Evolutionary conservation across 1,140 invertebrate genomes (phyloP), one percentile per base, ranked within the genome.

Genomic region (Microvelia longipes): DNA sequence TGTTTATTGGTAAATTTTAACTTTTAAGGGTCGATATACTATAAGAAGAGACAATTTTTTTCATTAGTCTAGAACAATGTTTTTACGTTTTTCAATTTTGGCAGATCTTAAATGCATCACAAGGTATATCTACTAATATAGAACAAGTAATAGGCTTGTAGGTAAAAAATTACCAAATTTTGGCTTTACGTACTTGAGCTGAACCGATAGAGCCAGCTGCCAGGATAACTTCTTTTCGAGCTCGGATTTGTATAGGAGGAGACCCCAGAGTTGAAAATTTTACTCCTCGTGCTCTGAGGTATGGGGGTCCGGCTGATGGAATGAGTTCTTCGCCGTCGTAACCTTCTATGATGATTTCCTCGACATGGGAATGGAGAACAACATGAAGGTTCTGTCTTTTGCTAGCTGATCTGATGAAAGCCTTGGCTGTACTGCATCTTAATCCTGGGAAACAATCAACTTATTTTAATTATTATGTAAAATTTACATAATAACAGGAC

Each of bases 391-490:
- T 91, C 50, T 82, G 81, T 24, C 92, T 82, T 61, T 87, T 81
- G 73, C 85, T 83, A 19, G 88, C 90, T 0, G 94, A 92, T 28
- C 90, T 81, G 0, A 97, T 81, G 79, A 93, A 97, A 0, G 91
- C 93, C 65, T 88, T 83, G 0, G 89, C 85, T 0, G 87, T 85
- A 26, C 75, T 76, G 65, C 75, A 76, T 26, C 75, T 68, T 1
- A 70, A 66, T 2, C 71, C 71, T 72, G 29, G 65, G 66, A 68
- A 35, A 35, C n/a, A n/a, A n/a, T n/a, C n/a, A n/a, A n/a, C n/a
- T n/a, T n/a, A n/a, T n/a, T n/a, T n/a, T n/a, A n/a, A n/a, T n/a
- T n/a, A n/a, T n/a, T n/a, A n/a, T n/a, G n/a, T n/a, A n/a, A n/a
- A n/a, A n/a, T n/a, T n/a, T n/a, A n/a, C n/a, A n/a, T n/a, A n/a